These are phyloP conservation scores for Halichoeres trimaculatus DNA, from an alignment of 2,113 vertebrate genomes.

Conservation along the genomic window DNA sequence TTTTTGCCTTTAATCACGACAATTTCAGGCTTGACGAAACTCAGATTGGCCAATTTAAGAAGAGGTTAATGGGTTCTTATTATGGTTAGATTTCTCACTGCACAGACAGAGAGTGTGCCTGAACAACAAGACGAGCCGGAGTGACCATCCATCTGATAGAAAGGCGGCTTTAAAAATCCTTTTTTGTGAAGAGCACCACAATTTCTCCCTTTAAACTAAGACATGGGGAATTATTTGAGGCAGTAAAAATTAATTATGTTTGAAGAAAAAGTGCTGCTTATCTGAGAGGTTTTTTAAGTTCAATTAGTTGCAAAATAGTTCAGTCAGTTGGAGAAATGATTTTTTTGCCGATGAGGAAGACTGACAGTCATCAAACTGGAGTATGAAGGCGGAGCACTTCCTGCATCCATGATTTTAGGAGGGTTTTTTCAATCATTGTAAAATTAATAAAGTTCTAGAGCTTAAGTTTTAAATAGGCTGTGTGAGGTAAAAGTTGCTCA, in stretches of 20 bases:
- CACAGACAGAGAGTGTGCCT: constrained; percentile 41
- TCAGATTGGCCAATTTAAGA: constrained; percentile 82
- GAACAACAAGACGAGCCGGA: constrained; percentile 55
- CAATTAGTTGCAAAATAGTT: background rate
- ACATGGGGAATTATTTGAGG: constrained; percentile 3
- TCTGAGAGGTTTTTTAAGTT: background rate
- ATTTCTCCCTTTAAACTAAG: constrained; percentile 19
- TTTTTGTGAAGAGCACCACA: constrained; percentile 5
- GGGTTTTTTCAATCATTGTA: too few relatives aligned
- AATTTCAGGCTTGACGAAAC: constrained; percentile 86
- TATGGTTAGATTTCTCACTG: constrained; percentile 70
- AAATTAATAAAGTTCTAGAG: too few relatives aligned
- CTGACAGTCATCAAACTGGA: too few relatives aligned
- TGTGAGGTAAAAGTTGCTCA: too few relatives aligned
- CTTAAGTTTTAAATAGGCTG: too few relatives aligned
- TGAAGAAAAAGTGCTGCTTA: background rate
- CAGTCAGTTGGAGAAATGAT: background rate
- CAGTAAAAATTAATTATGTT: constrained; percentile 15
- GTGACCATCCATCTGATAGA: constrained; percentile 48
- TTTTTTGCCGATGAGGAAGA: background rate
- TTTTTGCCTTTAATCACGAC: constrained; percentile 83
- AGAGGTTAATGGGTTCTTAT: constrained; percentile 81
- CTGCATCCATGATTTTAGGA: too few relatives aligned
- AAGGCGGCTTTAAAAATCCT: constrained; percentile 20
- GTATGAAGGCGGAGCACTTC: too few relatives aligned